These are phyloP conservation scores for Ahaetulla prasina DNA, from an alignment of 2,113 vertebrate genomes.

Conservation along the genomic window DNA sequence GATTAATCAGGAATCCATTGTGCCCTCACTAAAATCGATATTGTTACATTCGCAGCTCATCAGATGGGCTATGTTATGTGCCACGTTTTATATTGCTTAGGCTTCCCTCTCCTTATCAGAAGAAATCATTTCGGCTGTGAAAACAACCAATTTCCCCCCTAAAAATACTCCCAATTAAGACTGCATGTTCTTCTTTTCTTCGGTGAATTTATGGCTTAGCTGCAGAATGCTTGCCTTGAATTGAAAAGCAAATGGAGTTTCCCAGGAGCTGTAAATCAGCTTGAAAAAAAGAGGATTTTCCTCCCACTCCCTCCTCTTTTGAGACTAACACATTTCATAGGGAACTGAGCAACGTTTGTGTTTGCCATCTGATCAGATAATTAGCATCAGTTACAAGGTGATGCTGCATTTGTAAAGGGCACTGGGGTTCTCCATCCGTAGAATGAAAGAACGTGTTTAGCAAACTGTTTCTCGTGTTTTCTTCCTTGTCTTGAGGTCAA, in stretches of 20 bases:
- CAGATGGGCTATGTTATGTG: conserved; percentile 47
- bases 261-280: conserved; percentile 51
- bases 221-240: conserved; percentile 45
- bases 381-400: conserved; percentile 54
- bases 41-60: conserved; percentile 58
- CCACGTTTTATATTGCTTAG: conserved; percentile 26
- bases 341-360: conserved; percentile 48
- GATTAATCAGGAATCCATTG: conserved; percentile 21
- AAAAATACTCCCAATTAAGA: conserved; percentile 31
- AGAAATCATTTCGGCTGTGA: conserved; percentile 36
- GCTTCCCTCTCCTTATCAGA: conserved; percentile 36
- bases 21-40: conserved; percentile 61
- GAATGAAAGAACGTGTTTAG: conserved; percentile 43
- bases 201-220: conserved; percentile 35
- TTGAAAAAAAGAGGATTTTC: conserved; percentile 46
- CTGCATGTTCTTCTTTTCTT: neutral
- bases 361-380: conserved; percentile 63
- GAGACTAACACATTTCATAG: conserved; percentile 57
- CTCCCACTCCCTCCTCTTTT: conserved; percentile 13
- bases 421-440: conserved; percentile 28
- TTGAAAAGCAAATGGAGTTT: conserved; percentile 41
- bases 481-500: conserved; percentile 47
- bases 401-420: conserved; percentile 47
- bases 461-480: conserved; percentile 33
- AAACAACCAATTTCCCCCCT: conserved; percentile 20